phyloP scores from a whole-genome alignment of 1,140 invertebrate genomes.

The Aphelenchoides besseyi region DNA sequence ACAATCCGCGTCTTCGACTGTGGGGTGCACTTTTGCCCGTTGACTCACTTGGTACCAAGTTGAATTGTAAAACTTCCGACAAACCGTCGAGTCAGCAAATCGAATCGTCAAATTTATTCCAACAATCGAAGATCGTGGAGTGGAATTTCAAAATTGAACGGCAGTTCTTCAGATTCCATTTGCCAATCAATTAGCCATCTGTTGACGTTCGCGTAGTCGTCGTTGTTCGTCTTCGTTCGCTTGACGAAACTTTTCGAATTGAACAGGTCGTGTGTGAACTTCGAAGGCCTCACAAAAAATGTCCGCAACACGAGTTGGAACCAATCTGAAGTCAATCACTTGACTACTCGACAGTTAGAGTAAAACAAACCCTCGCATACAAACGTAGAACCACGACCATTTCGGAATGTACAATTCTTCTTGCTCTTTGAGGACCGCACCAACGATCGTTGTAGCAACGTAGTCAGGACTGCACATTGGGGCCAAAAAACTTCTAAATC shows the following conservation, averaged over 20 bases:
- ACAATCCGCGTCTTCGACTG: no score
- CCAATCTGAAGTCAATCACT: not conserved
- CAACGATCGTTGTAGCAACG: not conserved
- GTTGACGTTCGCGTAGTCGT: not conserved
- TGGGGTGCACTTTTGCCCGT: no score
- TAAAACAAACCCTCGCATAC: not conserved
- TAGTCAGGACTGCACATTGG: slow-evolving; percentile 4
- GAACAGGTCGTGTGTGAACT: slow-evolving; percentile 1
- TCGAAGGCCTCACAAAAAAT: not conserved
- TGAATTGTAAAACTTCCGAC: no score
- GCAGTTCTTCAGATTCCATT: no score
- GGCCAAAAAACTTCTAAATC: not conserved
- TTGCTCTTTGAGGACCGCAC: not conserved
- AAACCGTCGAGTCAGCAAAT: no score
- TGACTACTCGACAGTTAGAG: not conserved
- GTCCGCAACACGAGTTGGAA: slow-evolving; percentile 10
- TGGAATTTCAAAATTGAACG: no score
- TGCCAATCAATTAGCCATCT: no score
- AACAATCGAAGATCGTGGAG: no score
- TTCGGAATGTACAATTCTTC: slow-evolving; percentile 5
- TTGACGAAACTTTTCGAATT: slow-evolving; percentile 6
- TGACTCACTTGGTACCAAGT: no score
- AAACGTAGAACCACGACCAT: slow-evolving; percentile 6
- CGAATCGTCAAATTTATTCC: no score
- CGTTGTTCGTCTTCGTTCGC: slow-evolving; percentile 2